Evolutionary conservation across 2,113 vertebrate species (phyloP), one percentile per base, ranked within the genome.

Genomic region (Oncorhynchus kisutch): DNA sequence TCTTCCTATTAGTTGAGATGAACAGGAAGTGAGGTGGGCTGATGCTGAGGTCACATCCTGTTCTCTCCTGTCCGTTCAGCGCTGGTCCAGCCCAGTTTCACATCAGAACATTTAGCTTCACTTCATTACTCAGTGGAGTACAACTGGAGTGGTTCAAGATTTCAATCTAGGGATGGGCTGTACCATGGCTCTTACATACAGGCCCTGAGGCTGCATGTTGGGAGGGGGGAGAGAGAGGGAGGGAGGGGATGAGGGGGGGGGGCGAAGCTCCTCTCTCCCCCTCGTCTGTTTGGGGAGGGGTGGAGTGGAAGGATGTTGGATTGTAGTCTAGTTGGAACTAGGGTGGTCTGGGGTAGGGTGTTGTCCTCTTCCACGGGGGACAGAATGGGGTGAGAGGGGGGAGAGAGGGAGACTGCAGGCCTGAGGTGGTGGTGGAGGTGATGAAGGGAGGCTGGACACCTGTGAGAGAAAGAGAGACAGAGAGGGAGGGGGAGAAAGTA

Each of bases 381-480:
- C 51, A 65, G 68, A 72, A 25, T 25, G 1, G 22, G 16, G 2
- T 13, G 72, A 25, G 67, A 16, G 39, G 20, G 16, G 14, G 59
- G 71, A 57, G 48, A 66, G 69, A 31, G 57, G 45, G 22, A 18
- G 0, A 39, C 68, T 74, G 66, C 75, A 1, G 76, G 78, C 73
- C 39, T 75, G 65, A 45, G 71, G 67, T 80, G 59, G 72, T 77
- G 76, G 1, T 27, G 64, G 29, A n/a, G 51, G 9, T 20, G 62
- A 31, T 6, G 22, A 20, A 18, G 27, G 64, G 34, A 82, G 69
- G 60, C 45, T 73, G 78, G 66, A 29, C 70, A 82, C 82, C 90
- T 90, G 24, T 2, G 72, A 68, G 67, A 84, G 68, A 82, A 20
- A 78, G 39, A 83, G 0, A 84, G 65, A 72, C n/a, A 73, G 54